Evolutionary conservation across 2,888 invertebrate species (phyloP).

Genomic region (Pterostichus madidus): DNA sequence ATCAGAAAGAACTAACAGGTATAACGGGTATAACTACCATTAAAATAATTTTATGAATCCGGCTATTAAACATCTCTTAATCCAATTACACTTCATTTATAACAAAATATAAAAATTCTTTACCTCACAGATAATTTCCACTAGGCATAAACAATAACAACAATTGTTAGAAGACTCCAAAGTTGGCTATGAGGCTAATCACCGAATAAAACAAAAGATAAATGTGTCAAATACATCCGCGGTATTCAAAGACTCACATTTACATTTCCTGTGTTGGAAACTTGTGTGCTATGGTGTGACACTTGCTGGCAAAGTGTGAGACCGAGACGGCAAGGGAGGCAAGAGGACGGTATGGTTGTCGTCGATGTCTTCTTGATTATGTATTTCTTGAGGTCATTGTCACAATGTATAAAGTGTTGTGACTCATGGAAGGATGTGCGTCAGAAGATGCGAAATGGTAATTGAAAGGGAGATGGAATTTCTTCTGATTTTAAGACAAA

Average conservation of each 20-base stretch:
- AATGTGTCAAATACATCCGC: conserved; percentile 45
- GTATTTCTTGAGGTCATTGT: conserved; percentile 40
- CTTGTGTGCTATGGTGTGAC: not conserved
- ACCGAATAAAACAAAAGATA: conserved; percentile 40
- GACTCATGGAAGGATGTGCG: conserved; percentile 8
- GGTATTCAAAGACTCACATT: not conserved
- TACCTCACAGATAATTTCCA: not conserved
- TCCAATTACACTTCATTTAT: conserved; percentile 9
- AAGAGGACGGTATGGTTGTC: not conserved
- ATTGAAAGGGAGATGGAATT: conserved; percentile 51
- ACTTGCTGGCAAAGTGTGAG: conserved; percentile 22
- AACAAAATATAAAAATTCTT: conserved; percentile 21
- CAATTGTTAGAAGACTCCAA: not conserved
- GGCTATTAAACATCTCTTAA: conserved; percentile 19
- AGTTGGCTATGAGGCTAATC: conserved; percentile 46
- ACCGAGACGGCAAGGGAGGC: not conserved
- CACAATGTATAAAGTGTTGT: conserved; percentile 22
- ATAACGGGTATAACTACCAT: not conserved
- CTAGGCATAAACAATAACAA: not conserved
- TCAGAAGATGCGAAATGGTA: not conserved
- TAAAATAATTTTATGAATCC: conserved; percentile 27
- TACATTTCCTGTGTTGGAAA: not conserved
- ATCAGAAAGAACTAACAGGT: not conserved
- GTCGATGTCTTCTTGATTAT: conserved; percentile 31
- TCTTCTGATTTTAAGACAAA: conserved; percentile 5